Percentiles rank a stretch among this genome's conserved stretches.
Conservation (phyloP, 2,888 invertebrate genomes). For the Scaptodrosophila latifasciaeformis region DNA sequence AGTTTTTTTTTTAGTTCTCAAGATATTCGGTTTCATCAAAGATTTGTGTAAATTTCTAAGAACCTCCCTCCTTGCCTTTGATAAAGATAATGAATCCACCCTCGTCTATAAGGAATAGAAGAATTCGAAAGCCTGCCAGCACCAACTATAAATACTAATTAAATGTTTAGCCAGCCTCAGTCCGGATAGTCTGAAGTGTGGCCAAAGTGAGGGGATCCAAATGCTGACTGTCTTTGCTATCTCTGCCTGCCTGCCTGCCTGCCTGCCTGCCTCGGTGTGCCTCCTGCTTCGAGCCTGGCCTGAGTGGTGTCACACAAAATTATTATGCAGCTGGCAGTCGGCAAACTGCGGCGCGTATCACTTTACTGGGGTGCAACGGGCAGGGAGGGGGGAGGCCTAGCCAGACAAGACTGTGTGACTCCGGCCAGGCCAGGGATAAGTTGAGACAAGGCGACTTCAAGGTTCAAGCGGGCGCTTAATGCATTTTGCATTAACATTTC, state of each 20-base stretch:
- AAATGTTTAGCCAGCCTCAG: conserved; percentile 32
- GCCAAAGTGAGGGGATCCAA: too few species aligned
- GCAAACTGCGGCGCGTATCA: conserved; percentile 32
- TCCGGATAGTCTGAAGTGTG: too few species aligned
- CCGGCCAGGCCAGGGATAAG: neutral
- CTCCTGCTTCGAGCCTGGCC: neutral
- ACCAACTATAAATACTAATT: conserved; percentile 39
- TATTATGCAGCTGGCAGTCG: conserved; percentile 25
- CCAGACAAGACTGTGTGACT: neutral
- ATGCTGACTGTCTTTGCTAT: too few species aligned
- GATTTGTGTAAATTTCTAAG: too few species aligned
- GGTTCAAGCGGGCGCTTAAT: conserved; percentile 63
- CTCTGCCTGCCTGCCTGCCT: too few species aligned
- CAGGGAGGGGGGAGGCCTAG: neutral
- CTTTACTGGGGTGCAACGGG: conserved; percentile 29
- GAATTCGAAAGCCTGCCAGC: neutral
- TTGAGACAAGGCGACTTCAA: conserved; percentile 13
- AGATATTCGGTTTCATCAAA: too few species aligned
- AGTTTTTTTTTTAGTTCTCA: too few species aligned
- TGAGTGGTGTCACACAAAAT: conserved; percentile 25
- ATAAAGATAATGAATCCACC: too few species aligned
- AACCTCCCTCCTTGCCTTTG: too few species aligned
- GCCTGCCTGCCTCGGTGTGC: too few species aligned
- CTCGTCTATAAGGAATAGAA: too few species aligned
- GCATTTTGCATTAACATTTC: conserved; percentile 61